Percentiles rank a stretch among this genome's conserved stretches.
Evolutionary conservation across 2,113 vertebrate genomes (phyloP).

Genomic region (Tragelaphus buxtoni): DNA sequence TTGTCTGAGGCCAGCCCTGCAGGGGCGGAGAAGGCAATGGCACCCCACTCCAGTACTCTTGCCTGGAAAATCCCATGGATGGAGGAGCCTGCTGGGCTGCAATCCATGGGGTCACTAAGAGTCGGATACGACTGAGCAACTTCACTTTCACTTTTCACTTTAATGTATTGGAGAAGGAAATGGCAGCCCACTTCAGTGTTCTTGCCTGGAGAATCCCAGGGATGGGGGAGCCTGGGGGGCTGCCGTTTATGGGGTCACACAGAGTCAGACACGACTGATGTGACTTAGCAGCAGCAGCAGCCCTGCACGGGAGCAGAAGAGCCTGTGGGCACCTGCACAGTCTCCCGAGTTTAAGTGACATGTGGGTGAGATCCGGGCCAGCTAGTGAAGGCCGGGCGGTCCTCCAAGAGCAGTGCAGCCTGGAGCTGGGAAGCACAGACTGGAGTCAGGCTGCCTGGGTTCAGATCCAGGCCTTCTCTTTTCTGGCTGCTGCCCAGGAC

Average conservation of each 20-base stretch:
- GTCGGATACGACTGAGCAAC: too few relatives aligned
- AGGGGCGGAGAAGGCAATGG: not conserved
- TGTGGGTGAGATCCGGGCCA: rapidly evolving
- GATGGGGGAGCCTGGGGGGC: too few relatives aligned
- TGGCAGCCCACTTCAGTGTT: too few relatives aligned
- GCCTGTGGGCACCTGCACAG: not conserved
- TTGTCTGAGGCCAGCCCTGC: not conserved
- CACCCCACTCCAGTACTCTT: too few relatives aligned
- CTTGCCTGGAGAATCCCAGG: too few relatives aligned
- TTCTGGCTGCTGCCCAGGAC: not conserved
- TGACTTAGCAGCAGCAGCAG: not conserved
- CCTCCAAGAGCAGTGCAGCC: not conserved
- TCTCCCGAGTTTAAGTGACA: not conserved
- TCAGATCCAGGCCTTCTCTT: not conserved
- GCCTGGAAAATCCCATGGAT: too few relatives aligned
- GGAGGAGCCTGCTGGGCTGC: too few relatives aligned
- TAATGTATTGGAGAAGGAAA: too few relatives aligned
- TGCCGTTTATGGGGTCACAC: too few relatives aligned
- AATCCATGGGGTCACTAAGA: too few relatives aligned
- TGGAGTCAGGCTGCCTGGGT: not conserved
- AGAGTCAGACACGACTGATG: too few relatives aligned
- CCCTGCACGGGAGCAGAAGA: not conserved
- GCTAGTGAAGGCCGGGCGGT: rapidly evolving
- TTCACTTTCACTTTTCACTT: too few relatives aligned
- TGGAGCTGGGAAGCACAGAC: not conserved